Base-by-base conservation (phyloP, 2,113 vertebrate species). In the Sebastes schlegelii region DNA sequence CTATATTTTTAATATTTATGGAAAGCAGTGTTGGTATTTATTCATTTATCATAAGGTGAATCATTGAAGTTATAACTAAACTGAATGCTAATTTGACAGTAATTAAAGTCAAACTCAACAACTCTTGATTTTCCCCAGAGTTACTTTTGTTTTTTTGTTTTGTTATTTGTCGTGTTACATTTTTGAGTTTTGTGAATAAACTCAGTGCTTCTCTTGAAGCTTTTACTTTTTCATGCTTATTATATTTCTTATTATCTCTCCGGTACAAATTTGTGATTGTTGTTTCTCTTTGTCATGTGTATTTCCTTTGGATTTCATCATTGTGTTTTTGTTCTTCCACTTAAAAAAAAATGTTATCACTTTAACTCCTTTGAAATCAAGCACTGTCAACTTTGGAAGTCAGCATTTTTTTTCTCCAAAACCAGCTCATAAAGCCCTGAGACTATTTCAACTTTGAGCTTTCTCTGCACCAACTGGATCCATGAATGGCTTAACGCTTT, bases 401-500 rank as follows among this genome's bases (percentile, higher is more conserved):
- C 26, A 34, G 26, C 26, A 34, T 34, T 51, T 9, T 34, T 16
- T 67, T 8, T 14, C 10, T 49, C 2, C n/a, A 12, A 48, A 65
- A 42, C 0, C 11, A 71, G n/a, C 51, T 11, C n/a, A 55, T 40
- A 57, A 55, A 10, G 8, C 72, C 67, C 40, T 26, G 8, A 48
- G 6, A 46, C 34, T 16, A 10, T 61, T 43, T 74, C 42, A 4
- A 8, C 1, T 74, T n/a, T 34, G 17, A 34, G 51, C 54, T 62
- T n/a, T 19, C 45, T 51, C 58, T 45, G 48, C 40, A 26, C 23
- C 77, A 73, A 73, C 67, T 82, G 78, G 82, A 73, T 60, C 34
- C 52, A 43, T 12, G 16, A 34, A 54, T 48, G 8, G 7, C 70
- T 89, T 6, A 6, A 10, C 40, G 77, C 80, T 69, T 80, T 23